Conservation (phyloP, 2,888 invertebrate species). For the Macroteleia sp. region DNA sequence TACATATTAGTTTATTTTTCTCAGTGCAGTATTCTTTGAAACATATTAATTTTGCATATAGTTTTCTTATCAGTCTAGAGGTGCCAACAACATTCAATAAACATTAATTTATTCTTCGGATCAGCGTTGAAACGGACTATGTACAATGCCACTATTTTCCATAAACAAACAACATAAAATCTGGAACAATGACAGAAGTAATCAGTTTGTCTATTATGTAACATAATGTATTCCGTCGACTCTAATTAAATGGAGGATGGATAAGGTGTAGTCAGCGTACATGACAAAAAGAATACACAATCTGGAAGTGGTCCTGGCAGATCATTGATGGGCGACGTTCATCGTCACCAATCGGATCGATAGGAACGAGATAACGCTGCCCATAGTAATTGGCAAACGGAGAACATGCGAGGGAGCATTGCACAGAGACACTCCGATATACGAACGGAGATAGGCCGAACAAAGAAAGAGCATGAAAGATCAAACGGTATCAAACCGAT, state of each 20-base stretch:
- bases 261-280: slow-evolving; percentile 10
- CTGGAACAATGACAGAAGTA: too few species aligned
- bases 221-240: neutral
- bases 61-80: too few species aligned
- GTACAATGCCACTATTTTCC: too few species aligned
- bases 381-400: slow-evolving; percentile 57
- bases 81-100: too few species aligned
- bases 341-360: slow-evolving; percentile 48
- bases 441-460: slow-evolving; percentile 36
- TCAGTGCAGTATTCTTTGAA: too few species aligned
- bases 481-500: slow-evolving; percentile 69
- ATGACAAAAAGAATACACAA: slow-evolving; percentile 22
- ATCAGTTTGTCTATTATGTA: too few species aligned
- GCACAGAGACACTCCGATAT: slow-evolving; percentile 43
- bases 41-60: too few species aligned
- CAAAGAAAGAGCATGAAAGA: slow-evolving; percentile 68
- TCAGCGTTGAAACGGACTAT: too few species aligned
- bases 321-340: slow-evolving; percentile 30
- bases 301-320: slow-evolving; percentile 19
- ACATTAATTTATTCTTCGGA: too few species aligned
- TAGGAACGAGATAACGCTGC: slow-evolving; percentile 52
- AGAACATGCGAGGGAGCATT: slow-evolving; percentile 28
- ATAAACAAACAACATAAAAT: too few species aligned
- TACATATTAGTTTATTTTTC: too few species aligned
- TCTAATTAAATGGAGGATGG: slow-evolving; percentile 40